A percentile compares a stretch with the other conserved stretches of the same genome.
phyloP scores from a whole-genome alignment of 2,113 vertebrate species.

The Melanerpes formicivorus region DNA sequence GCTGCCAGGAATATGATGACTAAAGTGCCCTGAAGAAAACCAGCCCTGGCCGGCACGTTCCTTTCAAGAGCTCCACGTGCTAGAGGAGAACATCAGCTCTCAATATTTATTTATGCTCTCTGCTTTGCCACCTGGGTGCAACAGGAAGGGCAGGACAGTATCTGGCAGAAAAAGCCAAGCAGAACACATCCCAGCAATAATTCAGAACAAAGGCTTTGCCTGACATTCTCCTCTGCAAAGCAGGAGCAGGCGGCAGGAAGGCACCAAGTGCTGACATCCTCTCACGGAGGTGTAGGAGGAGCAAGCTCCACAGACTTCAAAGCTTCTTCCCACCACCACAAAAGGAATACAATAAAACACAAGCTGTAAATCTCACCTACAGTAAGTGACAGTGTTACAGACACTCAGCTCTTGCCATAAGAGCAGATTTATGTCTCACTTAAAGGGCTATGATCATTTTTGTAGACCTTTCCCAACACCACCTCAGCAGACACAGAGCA shows the following conservation, averaged over 20 bases:
- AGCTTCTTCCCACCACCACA: background rate
- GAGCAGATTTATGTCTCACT: background rate
- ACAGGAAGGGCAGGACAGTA: background rate
- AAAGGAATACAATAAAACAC: background rate
- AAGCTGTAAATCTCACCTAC: background rate
- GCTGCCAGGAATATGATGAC: background rate
- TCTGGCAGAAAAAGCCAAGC: slow-evolving; percentile 10
- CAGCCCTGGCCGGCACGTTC: background rate
- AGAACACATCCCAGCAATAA: background rate
- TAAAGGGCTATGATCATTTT: background rate
- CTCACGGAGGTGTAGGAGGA: background rate
- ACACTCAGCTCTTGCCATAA: background rate
- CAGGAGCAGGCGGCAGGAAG: background rate
- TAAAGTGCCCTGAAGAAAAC: slow-evolving; percentile 24
- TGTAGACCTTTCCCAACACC: background rate
- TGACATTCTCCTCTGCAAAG: background rate
- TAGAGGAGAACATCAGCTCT: background rate
- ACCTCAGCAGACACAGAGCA: background rate
- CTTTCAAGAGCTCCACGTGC: background rate
- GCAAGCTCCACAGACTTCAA: background rate
- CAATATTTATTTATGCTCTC: background rate
- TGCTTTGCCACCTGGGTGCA: background rate
- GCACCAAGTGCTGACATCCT: background rate
- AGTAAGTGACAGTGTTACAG: background rate
- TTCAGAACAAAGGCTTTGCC: background rate